These are phyloP conservation scores for Pyrochroa serraticornis DNA, from an alignment of 2,888 invertebrate genomes.

Conservation along the genomic window DNA sequence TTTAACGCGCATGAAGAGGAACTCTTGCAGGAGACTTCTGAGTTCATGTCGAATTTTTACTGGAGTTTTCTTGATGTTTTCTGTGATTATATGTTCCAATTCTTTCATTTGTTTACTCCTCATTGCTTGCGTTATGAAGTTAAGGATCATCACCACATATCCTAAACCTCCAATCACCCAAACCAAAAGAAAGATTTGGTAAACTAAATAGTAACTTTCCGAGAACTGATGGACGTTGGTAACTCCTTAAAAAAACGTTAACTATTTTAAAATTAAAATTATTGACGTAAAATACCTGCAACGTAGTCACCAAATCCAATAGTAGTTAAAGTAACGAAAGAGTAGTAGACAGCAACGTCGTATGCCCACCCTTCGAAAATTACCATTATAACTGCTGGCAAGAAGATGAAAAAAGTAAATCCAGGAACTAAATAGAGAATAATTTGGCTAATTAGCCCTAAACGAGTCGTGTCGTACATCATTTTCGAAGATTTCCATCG, in stretches of 20 bases:
- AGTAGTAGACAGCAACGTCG: slow-evolving; percentile 83
- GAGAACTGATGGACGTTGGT: slow-evolving; percentile 61
- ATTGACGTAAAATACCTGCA: slow-evolving; percentile 66
- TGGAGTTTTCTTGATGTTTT: slow-evolving; percentile 79
- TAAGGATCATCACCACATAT: slow-evolving; percentile 88
- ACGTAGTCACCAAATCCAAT: slow-evolving; percentile 95
- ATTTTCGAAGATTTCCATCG: slow-evolving; percentile 77
- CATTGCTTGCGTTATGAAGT: slow-evolving; percentile 81
- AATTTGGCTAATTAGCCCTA: slow-evolving; percentile 80
- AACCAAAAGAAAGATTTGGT: slow-evolving; percentile 80
- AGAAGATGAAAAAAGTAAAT: slow-evolving; percentile 82
- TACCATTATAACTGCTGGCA: slow-evolving; percentile 84
- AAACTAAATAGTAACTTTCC: slow-evolving; percentile 69
- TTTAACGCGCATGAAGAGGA: slow-evolving; percentile 81
- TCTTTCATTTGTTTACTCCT: slow-evolving; percentile 74
- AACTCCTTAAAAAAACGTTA: slow-evolving; percentile 40
- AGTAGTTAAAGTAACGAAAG: slow-evolving; percentile 85
- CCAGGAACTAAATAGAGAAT: slow-evolving; percentile 87
- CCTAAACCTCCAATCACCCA: slow-evolving; percentile 94
- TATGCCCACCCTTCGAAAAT: slow-evolving; percentile 88
- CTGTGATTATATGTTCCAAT: slow-evolving; percentile 77
- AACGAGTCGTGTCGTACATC: slow-evolving; percentile 69
- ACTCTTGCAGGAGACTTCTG: slow-evolving; percentile 62
- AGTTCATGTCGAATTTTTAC: slow-evolving; percentile 69
- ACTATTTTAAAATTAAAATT: neutral